Conservation (phyloP, 1,140 invertebrate species). For the Prorops nasuta region DNA sequence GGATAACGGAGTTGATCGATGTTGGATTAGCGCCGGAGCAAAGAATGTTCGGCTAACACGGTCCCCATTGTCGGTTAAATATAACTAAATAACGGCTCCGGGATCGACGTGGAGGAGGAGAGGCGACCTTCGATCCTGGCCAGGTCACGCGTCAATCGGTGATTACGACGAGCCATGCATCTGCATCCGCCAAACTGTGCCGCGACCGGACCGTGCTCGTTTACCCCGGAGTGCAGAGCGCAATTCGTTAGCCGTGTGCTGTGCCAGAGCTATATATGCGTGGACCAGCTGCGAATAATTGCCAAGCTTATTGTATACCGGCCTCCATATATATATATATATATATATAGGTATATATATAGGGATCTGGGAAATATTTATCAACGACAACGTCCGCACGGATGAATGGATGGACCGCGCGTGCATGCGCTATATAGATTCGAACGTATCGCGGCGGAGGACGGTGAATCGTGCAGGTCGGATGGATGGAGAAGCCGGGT, state of each 20-base stretch:
- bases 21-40: conserved; percentile 26
- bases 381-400: no score
- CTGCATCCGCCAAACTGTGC: conserved; percentile 11
- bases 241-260: no score
- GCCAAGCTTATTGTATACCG: conserved; percentile 11
- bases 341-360: no score
- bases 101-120: no score
- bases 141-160: conserved; percentile 12
- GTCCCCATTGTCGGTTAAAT: conserved; percentile 2
- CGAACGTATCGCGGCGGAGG: neutral
- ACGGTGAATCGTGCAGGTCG: no score
- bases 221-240: no score
- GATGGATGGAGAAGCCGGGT: neutral
- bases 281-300: conserved; percentile 6
- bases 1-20: conserved; percentile 37
- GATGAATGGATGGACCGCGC: neutral
- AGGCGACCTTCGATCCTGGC: no score
- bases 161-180: conserved; percentile 11
- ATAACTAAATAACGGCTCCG: no score
- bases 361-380: no score
- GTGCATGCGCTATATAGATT: conserved; percentile 21
- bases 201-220: no score
- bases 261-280: no score
- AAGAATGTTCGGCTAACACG: conserved; percentile 36
- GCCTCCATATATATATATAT: no score